Evolutionary conservation across 2,113 vertebrate genomes (phyloP), one percentile per base, ranked within the genome.

Genomic region (Ardeotis arabs): DNA sequence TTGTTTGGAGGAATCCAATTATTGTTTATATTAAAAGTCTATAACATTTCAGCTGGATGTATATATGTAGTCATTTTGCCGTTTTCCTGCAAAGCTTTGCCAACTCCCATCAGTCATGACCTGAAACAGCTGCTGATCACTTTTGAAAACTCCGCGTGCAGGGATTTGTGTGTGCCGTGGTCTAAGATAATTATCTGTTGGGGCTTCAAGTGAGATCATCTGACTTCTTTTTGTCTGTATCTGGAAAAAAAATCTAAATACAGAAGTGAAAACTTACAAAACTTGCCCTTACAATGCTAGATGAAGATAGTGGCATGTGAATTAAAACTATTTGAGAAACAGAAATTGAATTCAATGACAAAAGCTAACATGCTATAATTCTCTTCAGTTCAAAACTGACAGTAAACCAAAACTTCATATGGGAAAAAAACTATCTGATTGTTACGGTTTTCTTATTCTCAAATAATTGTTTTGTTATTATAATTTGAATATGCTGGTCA

Each of bases 51-150:
- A 84, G 63, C 63, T 72, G 55, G 82, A 89, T 1, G 0, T 44
- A 73, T 4, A 28, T 39, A 17, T 3, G 28, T 4, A 52, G 83
- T 50, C 45, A 37, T 91, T 78, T 58, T 91, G 67, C 77, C 85
- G 67, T 87, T 92, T 96, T 73, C 91, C 91, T 68, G 84, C 78
- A 73, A 89, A 96, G 59, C 79, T 93, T 50, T 95, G 92, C 76
- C 93, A 95, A 4, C 64, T 86, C 44, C 85, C 35, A 50, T 94
- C 95, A 77, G 41, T 93, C 70, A 63, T 7, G 82, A 79, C 87
- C 87, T 80, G 64, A 53, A 91, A 69, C 78, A 92, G 76, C 87
- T 95, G 94, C 82, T 70, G 76, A 81, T 90, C 68, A 67, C 80
- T 92, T 89, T 23, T 72, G 78, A 66, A 82, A 83, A 62, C 72